Evolutionary conservation across 2,888 invertebrate genomes (phyloP).

Genomic region (Agelastica alni): DNA sequence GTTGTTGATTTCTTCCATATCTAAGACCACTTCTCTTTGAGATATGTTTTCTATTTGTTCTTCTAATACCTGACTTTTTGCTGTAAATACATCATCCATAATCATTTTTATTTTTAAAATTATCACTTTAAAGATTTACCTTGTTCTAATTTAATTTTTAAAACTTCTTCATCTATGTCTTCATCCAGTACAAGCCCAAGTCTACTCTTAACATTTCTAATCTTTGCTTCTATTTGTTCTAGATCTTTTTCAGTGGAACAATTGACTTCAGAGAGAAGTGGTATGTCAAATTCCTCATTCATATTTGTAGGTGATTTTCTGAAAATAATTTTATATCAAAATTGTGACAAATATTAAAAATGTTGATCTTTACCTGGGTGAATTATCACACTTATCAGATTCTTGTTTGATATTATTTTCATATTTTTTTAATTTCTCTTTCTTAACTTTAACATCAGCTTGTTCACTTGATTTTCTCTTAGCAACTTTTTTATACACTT

Average conservation of each 20-base stretch:
- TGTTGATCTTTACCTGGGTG: slow-evolving; percentile 36
- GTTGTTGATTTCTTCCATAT: neutral
- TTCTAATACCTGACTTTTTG: too few species aligned
- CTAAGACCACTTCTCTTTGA: neutral
- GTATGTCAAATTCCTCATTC: slow-evolving; percentile 56
- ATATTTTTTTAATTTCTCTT: slow-evolving; percentile 52
- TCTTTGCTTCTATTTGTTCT: slow-evolving; percentile 67
- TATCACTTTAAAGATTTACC: too few species aligned
- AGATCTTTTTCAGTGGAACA: slow-evolving; percentile 58
- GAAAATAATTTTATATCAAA: slow-evolving; percentile 9
- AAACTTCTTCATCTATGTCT: slow-evolving; percentile 61
- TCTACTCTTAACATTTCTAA: slow-evolving; percentile 61
- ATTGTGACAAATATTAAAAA: neutral
- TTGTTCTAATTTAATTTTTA: slow-evolving; percentile 64
- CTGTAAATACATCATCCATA: neutral
- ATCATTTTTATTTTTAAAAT: too few species aligned
- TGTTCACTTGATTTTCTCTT: slow-evolving; percentile 56
- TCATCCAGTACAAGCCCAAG: slow-evolving; percentile 56
- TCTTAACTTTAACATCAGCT: slow-evolving; percentile 50
- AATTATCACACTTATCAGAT: slow-evolving; percentile 42
- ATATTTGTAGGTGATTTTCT: slow-evolving; percentile 50
- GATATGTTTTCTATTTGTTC: slow-evolving; percentile 1
- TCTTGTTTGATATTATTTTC: slow-evolving; percentile 56
- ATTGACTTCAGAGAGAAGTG: slow-evolving; percentile 57
- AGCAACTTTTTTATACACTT: slow-evolving; percentile 51